Conservation (phyloP, 2,113 vertebrate species). For the Cichladusa arquata region DNA sequence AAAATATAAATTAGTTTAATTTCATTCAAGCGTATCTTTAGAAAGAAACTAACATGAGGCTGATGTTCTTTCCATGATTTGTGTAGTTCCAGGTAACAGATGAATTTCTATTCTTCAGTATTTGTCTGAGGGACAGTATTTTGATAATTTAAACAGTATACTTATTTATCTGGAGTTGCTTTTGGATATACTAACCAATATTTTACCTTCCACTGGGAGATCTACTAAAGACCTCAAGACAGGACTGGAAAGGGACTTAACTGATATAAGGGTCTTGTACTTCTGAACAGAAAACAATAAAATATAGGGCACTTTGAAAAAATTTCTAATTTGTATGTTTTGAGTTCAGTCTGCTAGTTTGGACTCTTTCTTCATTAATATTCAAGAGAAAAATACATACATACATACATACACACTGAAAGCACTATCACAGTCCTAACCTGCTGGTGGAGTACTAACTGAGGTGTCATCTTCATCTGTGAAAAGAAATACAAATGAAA, state of each 20-base stretch:
- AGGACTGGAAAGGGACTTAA: neutral
- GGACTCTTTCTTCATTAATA: neutral
- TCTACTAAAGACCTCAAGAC: neutral
- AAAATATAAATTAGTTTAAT: neutral
- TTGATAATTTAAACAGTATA: neutral
- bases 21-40: neutral
- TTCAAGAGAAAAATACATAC: slow-evolving; percentile 38
- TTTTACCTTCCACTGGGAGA: neutral
- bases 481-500: slow-evolving; percentile 76
- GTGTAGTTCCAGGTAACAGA: neutral
- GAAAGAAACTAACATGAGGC: neutral
- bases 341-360: neutral
- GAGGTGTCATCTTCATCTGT: slow-evolving; percentile 81
- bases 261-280: neutral
- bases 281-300: neutral
- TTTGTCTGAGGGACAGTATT: neutral
- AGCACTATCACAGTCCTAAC: slow-evolving; percentile 67
- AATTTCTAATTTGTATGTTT: neutral
- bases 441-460: slow-evolving; percentile 74
- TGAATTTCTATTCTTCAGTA: neutral
- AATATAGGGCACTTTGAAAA: neutral
- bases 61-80: neutral
- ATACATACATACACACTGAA: slow-evolving; percentile 64
- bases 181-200: neutral
- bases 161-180: neutral